Percentiles rank a stretch among this genome's conserved stretches.
Conservation (phyloP, 2,888 invertebrate species). For the Calameuta idolon region DNA sequence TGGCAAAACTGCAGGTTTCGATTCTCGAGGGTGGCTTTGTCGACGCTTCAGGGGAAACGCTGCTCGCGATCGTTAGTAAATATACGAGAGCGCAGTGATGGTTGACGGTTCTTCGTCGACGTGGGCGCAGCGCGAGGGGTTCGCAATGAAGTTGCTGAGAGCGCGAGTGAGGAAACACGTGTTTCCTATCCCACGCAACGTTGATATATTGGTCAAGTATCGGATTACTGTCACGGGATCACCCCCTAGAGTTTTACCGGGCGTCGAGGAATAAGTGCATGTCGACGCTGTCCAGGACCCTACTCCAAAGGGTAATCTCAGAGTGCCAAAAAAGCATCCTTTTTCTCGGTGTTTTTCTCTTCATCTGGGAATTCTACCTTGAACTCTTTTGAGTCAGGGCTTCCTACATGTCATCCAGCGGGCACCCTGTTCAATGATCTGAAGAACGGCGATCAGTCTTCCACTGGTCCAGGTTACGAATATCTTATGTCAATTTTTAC, state of each 20-base stretch:
- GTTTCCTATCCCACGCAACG: slow-evolving; percentile 46
- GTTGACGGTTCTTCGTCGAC: neutral
- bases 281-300: slow-evolving; percentile 42
- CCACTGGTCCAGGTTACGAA: neutral
- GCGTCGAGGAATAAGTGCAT: slow-evolving; percentile 39
- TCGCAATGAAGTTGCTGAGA: neutral
- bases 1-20: neutral
- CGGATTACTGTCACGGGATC: slow-evolving; percentile 53
- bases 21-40: too few species aligned
- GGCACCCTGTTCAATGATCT: neutral
- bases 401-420: neutral
- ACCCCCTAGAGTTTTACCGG: slow-evolving; percentile 40
- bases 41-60: neutral
- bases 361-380: slow-evolving; percentile 35
- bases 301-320: slow-evolving; percentile 32
- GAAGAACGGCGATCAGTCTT: neutral
- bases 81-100: neutral
- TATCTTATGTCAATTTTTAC: neutral
- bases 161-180: slow-evolving; percentile 37
- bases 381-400: slow-evolving; percentile 28
- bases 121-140: neutral
- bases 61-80: neutral
- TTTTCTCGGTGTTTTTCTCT: neutral
- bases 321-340: slow-evolving; percentile 24
- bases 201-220: slow-evolving; percentile 46